phyloP scores from a whole-genome alignment of 2,888 invertebrate genomes.

The Cantharis flavilabris region DNA sequence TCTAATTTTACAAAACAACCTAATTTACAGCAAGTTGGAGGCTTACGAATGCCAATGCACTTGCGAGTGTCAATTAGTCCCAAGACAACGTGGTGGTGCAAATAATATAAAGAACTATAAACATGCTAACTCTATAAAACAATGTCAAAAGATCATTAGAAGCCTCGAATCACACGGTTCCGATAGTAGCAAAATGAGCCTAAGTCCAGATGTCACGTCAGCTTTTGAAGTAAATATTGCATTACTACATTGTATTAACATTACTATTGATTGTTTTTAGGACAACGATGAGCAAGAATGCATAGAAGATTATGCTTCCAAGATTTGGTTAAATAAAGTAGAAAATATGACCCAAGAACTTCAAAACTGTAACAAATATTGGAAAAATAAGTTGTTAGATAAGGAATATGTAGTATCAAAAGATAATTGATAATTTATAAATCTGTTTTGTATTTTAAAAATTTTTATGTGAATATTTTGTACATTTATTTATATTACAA shows the following conservation, averaged over 20 bases:
- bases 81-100: constrained; percentile 7
- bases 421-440: constrained; percentile 19
- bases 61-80: not conserved
- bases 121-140: not conserved
- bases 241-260: not conserved
- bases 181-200: constrained; percentile 18
- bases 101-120: not conserved
- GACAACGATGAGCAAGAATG: not conserved
- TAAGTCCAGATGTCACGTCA: not conserved
- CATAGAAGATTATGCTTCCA: not conserved
- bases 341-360: constrained; percentile 40
- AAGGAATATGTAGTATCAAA: constrained; percentile 36
- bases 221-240: not conserved
- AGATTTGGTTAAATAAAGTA: constrained; percentile 38
- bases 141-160: constrained; percentile 6
- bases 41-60: not conserved
- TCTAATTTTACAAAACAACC: not conserved
- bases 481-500: constrained; percentile 5
- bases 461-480: not conserved
- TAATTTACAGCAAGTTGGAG: not conserved
- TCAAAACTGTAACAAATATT: constrained; percentile 39
- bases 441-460: constrained; percentile 7
- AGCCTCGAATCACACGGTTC: constrained; percentile 28
- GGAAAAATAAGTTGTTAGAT: constrained; percentile 38
- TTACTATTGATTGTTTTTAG: not conserved